Base-by-base conservation (phyloP, 1,140 invertebrate species). In the Alviniconcha marisindica region DNA sequence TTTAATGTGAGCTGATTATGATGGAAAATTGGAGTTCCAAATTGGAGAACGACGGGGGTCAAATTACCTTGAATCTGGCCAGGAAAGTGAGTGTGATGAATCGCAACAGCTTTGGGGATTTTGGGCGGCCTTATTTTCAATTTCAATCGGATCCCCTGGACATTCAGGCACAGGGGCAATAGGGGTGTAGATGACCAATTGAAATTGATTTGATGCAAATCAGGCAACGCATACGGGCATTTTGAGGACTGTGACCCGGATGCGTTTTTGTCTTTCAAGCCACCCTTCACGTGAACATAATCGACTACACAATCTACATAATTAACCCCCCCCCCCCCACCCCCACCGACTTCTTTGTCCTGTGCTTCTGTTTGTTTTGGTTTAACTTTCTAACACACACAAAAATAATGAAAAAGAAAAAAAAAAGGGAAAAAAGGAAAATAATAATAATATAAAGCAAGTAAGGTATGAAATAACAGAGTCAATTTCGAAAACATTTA, bases 181-280 rank as follows among this genome's bases (percentile, higher is more conserved):
- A 28, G 63, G 63, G 63, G 63, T 66, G 12, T 24, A 28, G 31
- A 4, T 66, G 63, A 66, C 63, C 63, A 66, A 66, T 66, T 66
- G 28, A 66, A 66, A 66, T 66, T 12, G 63, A 66, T 66, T 33
- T 31, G 28, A 66, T 66, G 63, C 63, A 66, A 33, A 66, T 31
- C n/a, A 66, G 63, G 28, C 63, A 28, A 7, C 56, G n/a, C 56
- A 60, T 60, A 60, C 56, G n/a, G 28, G 63, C 7, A 33, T n/a
- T 66, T 66, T n/a, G 24, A 66, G 63, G 28, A 66, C 31, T 31
- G 63, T 28, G 28, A 31, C 63, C 56, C 63, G 28, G 63, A 66
- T 33, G 63, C 10, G 7, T 24, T 33, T 66, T 60, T 60, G 21
- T 60, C 2, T 60, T 24, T 24, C n/a, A n/a, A 51, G 7, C 48